Conservation (phyloP, 2,113 vertebrate genomes). For the Ophiodon elongatus region DNA sequence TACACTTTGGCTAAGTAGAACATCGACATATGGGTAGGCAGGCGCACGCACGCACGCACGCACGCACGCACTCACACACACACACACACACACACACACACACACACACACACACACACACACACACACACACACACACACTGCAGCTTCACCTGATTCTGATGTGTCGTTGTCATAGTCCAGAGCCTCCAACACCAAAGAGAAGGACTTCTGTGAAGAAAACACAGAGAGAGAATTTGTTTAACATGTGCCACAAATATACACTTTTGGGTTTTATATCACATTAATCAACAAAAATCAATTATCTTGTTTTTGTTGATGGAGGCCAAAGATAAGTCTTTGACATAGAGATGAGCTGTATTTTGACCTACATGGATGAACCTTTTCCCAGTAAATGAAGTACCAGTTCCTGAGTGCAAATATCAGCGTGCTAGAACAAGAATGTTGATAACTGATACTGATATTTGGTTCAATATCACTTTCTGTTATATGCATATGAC, state of each 20-base stretch:
- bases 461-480: neutral
- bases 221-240: slow-evolving; percentile 14
- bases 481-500: neutral
- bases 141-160: slow-evolving; percentile 71
- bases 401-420: neutral
- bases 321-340: neutral
- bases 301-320: neutral
- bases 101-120: neutral
- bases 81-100: neutral
- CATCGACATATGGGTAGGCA: neutral
- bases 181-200: slow-evolving; percentile 84
- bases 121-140: neutral
- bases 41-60: neutral
- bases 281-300: neutral
- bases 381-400: neutral
- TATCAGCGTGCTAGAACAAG: neutral
- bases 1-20: neutral
- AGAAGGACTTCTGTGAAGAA: slow-evolving; percentile 83
- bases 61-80: neutral
- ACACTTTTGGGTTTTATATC: neutral
- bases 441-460: neutral
- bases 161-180: slow-evolving; percentile 81
- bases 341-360: neutral
- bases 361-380: neutral
- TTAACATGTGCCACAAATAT: neutral